Base-by-base conservation (phyloP, 2,888 invertebrate species). In the Mallateleia sp. region DNA sequence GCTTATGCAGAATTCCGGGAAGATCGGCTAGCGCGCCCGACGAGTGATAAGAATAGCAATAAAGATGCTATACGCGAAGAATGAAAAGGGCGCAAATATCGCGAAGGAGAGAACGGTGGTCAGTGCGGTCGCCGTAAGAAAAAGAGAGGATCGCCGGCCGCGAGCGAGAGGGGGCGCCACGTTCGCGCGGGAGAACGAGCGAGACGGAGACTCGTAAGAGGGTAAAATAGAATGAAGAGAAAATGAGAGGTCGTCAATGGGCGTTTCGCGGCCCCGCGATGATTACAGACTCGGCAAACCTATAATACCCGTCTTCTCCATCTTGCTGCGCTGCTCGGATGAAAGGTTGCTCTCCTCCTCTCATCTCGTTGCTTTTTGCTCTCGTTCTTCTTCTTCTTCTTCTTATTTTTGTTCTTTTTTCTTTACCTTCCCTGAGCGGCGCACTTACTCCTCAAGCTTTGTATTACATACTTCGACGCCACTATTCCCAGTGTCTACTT, bases 241-340 rank as follows among this genome's bases (percentile, higher is more conserved):
- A 87, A 92, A 91, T 89, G 92, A 92, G 94, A 94, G 94, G 94
- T 93, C 94, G 94, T 94, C 93, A 94, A 93, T 94, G 95, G 94
- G 95, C 94, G 95, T 93, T 94, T 91, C 93, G 94, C 95, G 95
- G 94, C 92, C 93, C 92, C 92, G 94, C 94, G 94, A 94, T 94
- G 94, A 95, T 95, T 95, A 95, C 95, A 95, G 95, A 91, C 93
- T 92, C 92, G 92, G 91, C 93, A 90, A 92, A 92, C 93, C 94
- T 93, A 93, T 94, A 94, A 94, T 94, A 96, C 92, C 96, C 79
- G 62, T 77, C 80, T 74, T 74, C 85, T 69, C 82, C 74, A 52
- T 84, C 84, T 77, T 95, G 47, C 58, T 85, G 90, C 89, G 89
- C 89, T 50, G 71, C 72, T 45, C 79, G 84, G 69, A 81, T 81